phyloP scores from a whole-genome alignment of 1,140 invertebrate genomes.

The Microplitis mediator region DNA sequence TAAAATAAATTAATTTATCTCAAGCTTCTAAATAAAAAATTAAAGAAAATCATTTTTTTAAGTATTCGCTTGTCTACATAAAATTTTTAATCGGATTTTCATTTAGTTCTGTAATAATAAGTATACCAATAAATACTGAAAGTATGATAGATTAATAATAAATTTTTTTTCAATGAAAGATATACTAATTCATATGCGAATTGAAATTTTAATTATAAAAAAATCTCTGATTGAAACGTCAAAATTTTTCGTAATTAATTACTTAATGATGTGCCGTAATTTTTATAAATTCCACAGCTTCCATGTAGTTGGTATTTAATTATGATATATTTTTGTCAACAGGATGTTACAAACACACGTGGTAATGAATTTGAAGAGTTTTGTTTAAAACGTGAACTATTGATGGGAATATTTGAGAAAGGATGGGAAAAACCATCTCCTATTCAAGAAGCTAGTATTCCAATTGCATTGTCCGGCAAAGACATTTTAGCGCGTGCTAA shows the following conservation, averaged over 20 bases:
- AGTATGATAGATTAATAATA: too few species aligned
- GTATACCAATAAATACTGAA: too few species aligned
- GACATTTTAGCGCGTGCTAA: conserved; percentile 98
- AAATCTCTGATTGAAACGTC: too few species aligned
- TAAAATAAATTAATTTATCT: too few species aligned
- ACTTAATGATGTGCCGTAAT: too few species aligned
- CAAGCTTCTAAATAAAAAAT: conserved; percentile 6
- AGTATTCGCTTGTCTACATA: too few species aligned
- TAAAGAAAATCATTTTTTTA: too few species aligned
- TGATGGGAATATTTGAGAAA: conserved; percentile 99
- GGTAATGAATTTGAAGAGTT: conserved; percentile 99
- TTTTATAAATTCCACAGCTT: too few species aligned
- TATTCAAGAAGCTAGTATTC: conserved; percentile 99
- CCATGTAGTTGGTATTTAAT: neutral
- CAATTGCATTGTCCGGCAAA: conserved; percentile 95
- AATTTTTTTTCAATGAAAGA: too few species aligned
- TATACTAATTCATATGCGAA: conserved; percentile 18
- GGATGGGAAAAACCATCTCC: conserved; percentile 99
- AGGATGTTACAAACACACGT: conserved; percentile 99
- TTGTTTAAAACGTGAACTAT: conserved; percentile 93
- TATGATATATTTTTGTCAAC: conserved; percentile 33
- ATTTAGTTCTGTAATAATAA: conserved; percentile 18
- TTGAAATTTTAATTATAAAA: too few species aligned
- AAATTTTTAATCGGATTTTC: too few species aligned
- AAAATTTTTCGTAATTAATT: too few species aligned